Evolutionary conservation across 2,113 vertebrate genomes (phyloP), one percentile per base, ranked within the genome.

Genomic region (Cochlearius cochlearius): DNA sequence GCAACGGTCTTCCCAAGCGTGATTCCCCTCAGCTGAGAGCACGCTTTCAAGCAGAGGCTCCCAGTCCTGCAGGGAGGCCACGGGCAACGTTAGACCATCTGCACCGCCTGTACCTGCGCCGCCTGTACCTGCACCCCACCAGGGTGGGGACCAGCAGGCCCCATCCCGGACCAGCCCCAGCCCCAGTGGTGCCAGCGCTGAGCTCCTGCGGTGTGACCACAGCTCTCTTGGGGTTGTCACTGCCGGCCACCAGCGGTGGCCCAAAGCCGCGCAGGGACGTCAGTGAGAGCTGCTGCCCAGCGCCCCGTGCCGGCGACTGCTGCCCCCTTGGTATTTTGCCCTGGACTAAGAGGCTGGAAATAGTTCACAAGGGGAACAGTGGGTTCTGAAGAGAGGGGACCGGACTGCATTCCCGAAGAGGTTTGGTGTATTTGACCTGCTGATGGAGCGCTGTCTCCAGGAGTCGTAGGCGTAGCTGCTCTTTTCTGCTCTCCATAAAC

Each of bases 61-160:
- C 41, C 5, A 1, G 41, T 38, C 22, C 64, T 34, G 18, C 10
- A 5, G 43, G 22, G 49, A 63, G 19, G 15, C 56, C 55, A 14
- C 2, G 5, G 55, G 45, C 36, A 34, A 19, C 5, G 32, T 5
- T 11, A 11, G 38, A 43, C 47, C 3, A 0, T 4, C 27, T 9
- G 26, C 81, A 63, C 49, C 36, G 4, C 16, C 20, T 5, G 3
- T 8, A 36, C 34, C 81, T 53, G 47, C n/a, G n/a, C n/a, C n/a
- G n/a, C n/a, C n/a, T n/a, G n/a, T n/a, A n/a, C n/a, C n/a, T n/a
- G n/a, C n/a, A n/a, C n/a, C n/a, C n/a, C n/a, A n/a, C n/a, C n/a
- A n/a, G n/a, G 34, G 32, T 6, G 27, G 81, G 20, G 8, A 19
- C 12, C 38, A 19, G 55, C 22, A 20, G 15, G n/a, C n/a, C n/a